Evolutionary conservation across 1,140 invertebrate genomes (phyloP), one percentile per base, ranked within the genome.

Genomic region (Eriocheir sinensis): DNA sequence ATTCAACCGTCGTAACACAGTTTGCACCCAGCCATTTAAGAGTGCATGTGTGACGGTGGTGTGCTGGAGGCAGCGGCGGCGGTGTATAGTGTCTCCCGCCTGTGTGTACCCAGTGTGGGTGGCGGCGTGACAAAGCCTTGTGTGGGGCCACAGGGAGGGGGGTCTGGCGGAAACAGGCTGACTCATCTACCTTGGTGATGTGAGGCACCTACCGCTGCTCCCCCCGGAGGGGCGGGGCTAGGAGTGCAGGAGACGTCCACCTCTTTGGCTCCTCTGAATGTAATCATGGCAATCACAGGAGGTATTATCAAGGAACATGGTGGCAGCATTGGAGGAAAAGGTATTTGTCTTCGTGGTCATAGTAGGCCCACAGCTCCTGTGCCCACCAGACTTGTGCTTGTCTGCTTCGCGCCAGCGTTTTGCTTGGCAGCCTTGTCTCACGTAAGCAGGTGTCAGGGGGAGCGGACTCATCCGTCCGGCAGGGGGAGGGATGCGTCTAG

Each of bases 141-240:
- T 21, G 4, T 41, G 36, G 32, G 27, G 34, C 21, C 40, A n/a
- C 30, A n/a, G 17, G 34, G 83, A 15, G 15, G 34, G n/a, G 83
- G 83, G 83, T 38, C 83, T 38, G 83, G 12, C 83, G 83, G 83
- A 86, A 86, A 86, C 83, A 41, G 83, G 83, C 83, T 86, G 83
- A 86, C 83, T 86, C 83, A 86, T 86, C 83, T 34, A 86, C 83
- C 83, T 86, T 86, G 30, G 34, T 86, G 83, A 34, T 36, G 83
- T n/a, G 83, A 86, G 83, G 83, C 32, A 17, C 83, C 83, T 34
- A 12, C 32, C 30, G 27, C 0, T 72, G 83, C 2, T 27, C 83
- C 83, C 83, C 9, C 6, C 30, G 32, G 9, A 41, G 27, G 9
- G 30, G 30, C 34, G 34, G 83, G 83, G 83, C 83, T 15, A 41